Evolutionary conservation across 2,113 vertebrate species (phyloP).

Genomic region (Alaudala cheleensis): DNA sequence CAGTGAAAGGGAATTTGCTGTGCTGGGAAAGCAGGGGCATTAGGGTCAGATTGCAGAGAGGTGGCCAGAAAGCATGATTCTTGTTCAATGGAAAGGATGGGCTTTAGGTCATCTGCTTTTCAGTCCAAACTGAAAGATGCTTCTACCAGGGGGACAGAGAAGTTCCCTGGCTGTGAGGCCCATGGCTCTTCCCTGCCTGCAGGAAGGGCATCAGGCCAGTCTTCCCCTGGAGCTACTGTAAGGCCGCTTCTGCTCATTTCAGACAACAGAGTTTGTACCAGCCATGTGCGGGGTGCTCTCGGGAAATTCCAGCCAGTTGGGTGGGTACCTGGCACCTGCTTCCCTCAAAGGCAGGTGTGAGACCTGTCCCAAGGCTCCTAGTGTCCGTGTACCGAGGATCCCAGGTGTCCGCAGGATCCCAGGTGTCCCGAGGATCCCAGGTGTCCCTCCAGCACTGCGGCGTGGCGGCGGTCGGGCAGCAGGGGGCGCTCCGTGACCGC

Average conservation of each 20-base stretch:
- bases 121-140: background rate
- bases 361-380: background rate
- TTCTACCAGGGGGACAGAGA: background rate
- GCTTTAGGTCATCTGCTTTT: background rate
- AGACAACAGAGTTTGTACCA: background rate
- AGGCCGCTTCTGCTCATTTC: background rate
- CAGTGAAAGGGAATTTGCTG: background rate
- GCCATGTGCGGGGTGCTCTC: fast-evolving
- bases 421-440: fast-evolving
- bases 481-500: background rate
- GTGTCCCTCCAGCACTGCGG: fast-evolving
- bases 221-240: fast-evolving
- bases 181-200: background rate
- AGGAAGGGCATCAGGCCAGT: background rate
- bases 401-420: background rate
- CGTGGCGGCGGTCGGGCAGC: background rate
- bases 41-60: background rate
- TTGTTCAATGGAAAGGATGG: background rate
- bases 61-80: fast-evolving
- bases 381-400: fast-evolving
- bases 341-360: background rate
- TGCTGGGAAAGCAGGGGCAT: background rate
- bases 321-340: background rate
- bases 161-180: background rate
- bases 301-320: background rate